Evolutionary conservation across 2,113 vertebrate genomes (phyloP), one percentile per base, ranked within the genome.

Genomic region (Limanda limanda): DNA sequence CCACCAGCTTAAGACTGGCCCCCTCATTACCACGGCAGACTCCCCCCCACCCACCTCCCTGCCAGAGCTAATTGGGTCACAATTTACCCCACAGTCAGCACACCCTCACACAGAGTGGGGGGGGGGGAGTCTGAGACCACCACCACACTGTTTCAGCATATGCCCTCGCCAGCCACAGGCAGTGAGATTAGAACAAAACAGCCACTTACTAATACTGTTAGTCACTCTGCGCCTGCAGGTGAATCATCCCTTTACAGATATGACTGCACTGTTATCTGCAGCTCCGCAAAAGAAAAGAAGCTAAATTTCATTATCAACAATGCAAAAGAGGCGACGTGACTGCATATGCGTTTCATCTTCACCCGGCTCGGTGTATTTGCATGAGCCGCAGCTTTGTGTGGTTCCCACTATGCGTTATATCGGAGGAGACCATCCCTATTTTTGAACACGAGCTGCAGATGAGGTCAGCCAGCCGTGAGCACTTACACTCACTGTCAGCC

Each of bases 61-160:
- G 83, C 76, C 88, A 82, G 52, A 80, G 72, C 83, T 91, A 93
- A 93, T 90, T 92, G 89, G 92, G 92, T 91, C 90, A 91, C 83
- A 82, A 79, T 88, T 90, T 83, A 90, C 80, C 88, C 90, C 76
- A 80, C 76, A 89, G 90, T 91, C 86, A 90, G 88, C 80, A 87
- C 81, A 80, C 74, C 55, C 79, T 78, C 72, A 59, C 81, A 40
- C 74, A 67, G 58, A 73, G 62, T 13, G 59, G 67, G 74, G n/a
- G 74, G n/a, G 74, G 84, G 79, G 79, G 70, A 35, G 65, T 71
- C 81, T 73, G 31, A 84, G 86, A 91, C 91, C 84, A 91, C 88
- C 89, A 89, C 76, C 78, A 75, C 64, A 76, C 81, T 75, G 83
- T 68, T 61, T 80, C 74, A 78, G 77, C 88, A 88, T 90, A 88